Evolutionary conservation across 1,140 invertebrate species (phyloP), one percentile per base, ranked within the genome.

Genomic region (Ladona fulva): DNA sequence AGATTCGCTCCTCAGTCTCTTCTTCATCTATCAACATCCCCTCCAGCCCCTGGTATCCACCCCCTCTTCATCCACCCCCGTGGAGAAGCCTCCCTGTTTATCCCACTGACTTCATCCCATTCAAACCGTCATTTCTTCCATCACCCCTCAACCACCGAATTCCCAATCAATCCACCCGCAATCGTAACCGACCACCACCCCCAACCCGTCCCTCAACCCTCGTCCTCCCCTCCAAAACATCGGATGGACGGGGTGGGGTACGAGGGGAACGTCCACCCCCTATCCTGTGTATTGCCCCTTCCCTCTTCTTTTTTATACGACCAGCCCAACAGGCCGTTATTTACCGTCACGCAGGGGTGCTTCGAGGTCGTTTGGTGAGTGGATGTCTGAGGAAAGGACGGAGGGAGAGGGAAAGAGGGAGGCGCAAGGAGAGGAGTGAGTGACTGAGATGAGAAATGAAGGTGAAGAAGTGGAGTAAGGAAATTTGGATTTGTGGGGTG

Each of bases 271-370:
- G n/a, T 8, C 29, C 29, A 37, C 29, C 29, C 16, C 52, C 52
- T 6, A 66, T 3, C n/a, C 52, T 12, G 52, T 12, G 52, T 66
- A 66, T 12, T 66, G 5, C 52, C 5, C 52, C 1, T 16, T 5
- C 52, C 52, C 16, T 66, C 12, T 19, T 52, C 44, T 22, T 66
- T 66, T 66, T 66, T 66, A 37, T 37, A 66, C 52, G 52, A 66
- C 52, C 52, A 52, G 44, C 44, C n/a, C 44, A 66, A 66, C 52
- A 66, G 52, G 52, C 52, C 52, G 52, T 66, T 66, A 66, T 66
- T 66, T 66, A 66, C 52, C 52, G 52, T 66, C 52, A 66, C 52
- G 52, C 52, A 66, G 29, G 29, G 29, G 3, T 37, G 29, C 29
- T 37, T 66, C 52, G 52, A 12, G 52, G 29, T 37, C 29, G 29